Evolutionary conservation across 2,113 vertebrate species (phyloP).

Genomic region (Strigops habroptila): DNA sequence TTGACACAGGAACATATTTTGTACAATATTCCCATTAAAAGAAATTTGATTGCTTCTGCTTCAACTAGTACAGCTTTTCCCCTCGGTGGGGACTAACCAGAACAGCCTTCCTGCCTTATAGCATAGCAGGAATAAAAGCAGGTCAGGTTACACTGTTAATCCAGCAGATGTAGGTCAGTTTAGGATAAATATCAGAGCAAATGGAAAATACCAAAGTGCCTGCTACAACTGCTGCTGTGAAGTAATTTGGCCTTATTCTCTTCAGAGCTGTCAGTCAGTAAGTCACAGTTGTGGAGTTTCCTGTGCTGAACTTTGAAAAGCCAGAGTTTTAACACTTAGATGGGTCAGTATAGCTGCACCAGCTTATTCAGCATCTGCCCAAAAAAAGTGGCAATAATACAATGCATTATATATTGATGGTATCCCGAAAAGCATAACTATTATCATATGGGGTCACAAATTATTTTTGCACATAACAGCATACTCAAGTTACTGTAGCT

Average conservation of each 20-base stretch:
- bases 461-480: background rate
- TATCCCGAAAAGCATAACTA: background rate
- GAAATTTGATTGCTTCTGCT: constrained; percentile 5
- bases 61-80: background rate
- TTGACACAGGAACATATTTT: background rate
- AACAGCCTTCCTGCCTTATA: constrained; percentile 1
- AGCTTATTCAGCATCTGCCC: background rate
- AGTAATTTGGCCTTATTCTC: constrained; percentile 36
- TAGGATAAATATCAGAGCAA: constrained; percentile 72
- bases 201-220: constrained; percentile 57
- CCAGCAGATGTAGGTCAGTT: constrained; percentile 78
- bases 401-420: background rate
- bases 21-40: background rate
- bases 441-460: background rate
- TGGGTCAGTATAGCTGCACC: background rate
- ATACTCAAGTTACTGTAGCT: background rate
- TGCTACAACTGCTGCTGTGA: constrained; percentile 38
- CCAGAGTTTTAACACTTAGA: background rate
- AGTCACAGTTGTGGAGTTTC: background rate
- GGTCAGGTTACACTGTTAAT: constrained; percentile 71
- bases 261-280: constrained; percentile 41
- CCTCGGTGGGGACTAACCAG: constrained; percentile 15
- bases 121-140: constrained; percentile 68
- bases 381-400: background rate
- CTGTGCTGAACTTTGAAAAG: background rate